Base-by-base conservation (phyloP, 2,113 vertebrate genomes). In the Loxodonta africana region DNA sequence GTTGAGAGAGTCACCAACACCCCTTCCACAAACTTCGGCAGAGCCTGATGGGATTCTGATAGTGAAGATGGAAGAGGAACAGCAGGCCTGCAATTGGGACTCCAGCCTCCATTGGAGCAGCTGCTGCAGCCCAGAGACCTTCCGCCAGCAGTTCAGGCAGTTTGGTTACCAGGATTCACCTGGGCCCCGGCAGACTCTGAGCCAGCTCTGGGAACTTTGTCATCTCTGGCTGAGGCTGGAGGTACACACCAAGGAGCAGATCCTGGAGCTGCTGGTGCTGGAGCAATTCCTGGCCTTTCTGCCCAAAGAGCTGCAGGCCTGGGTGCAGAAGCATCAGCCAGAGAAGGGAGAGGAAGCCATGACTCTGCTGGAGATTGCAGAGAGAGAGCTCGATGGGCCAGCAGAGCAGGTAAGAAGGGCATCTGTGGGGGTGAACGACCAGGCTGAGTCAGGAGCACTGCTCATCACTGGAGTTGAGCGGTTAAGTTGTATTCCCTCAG, bases 281-380 rank as follows among this genome's bases (percentile, higher is more conserved):
- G 98, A 98, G 85, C 98, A 98, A 96, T 98, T 98, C 73, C 51
- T 98, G 96, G 95, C 97, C 81, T 96, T 97, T 67, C 88, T 98
- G 51, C 97, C 96, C 0, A n/a, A 87, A 28, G 94, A 97, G 76
- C 92, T 98, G 73, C 91, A 95, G 93, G 69, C 71, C 84, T 97
- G 96, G 82, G 88, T 98, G 25, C 74, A 28, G 23, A 81, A 96
- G 57, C 82, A 90, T 4, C 33, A 2, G 0, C 97, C 95, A 2
- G 82, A 77, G 62, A 91, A 86, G 1, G 96, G 95, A 51, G 92
- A 97, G 80, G 95, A 98, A 57, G 96, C 96, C 0, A 71, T 97
- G 77, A 65, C 26, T 20, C 8, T 97, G 80, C 78, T 97, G 30
- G 96, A 98, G 88, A 94, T 91, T 21, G 71, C 94, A 53, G 90